These are phyloP conservation scores for Ceuthmochares aereus DNA, from an alignment of 2,113 vertebrate species.

Conservation along the genomic window DNA sequence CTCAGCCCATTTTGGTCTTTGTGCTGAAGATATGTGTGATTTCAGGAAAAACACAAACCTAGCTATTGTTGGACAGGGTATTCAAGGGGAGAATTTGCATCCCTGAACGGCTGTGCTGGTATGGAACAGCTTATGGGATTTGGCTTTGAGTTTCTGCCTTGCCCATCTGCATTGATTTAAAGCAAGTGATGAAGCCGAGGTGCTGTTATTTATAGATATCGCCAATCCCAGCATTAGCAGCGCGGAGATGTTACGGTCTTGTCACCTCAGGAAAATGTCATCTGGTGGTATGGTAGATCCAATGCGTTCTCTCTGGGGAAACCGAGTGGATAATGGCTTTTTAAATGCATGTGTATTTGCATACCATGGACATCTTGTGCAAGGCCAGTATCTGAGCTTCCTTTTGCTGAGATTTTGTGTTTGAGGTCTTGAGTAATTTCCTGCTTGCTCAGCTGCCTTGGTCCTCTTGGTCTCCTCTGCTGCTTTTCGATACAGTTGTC, in stretches of 20 bases:
- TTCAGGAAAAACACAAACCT: not conserved
- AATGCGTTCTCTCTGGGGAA: not conserved
- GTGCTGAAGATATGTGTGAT: not conserved
- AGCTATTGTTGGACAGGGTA: not conserved
- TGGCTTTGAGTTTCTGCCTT: conserved; percentile 32
- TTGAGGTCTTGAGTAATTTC: conserved; percentile 5
- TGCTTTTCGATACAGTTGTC: not conserved
- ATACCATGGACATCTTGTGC: not conserved
- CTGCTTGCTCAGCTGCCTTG: conserved; percentile 11
- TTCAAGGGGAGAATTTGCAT: not conserved
- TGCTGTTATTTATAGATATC: conserved; percentile 53
- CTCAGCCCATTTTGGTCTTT: not conserved
- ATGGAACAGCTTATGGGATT: conserved; percentile 65
- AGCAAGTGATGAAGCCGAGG: not conserved
- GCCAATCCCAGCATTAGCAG: conserved; percentile 39
- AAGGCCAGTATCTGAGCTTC: not conserved
- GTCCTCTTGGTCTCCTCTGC: not conserved
- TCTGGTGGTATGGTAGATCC: not conserved
- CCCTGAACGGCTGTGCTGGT: not conserved
- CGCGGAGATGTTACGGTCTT: not conserved
- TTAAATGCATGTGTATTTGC: not conserved
- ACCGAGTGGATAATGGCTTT: not conserved
- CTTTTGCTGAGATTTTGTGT: not conserved
- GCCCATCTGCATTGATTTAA: conserved; percentile 57
- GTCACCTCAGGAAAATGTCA: conserved; percentile 26